Evolutionary conservation across 1,140 invertebrate species (phyloP).

Genomic region (Physella acuta): DNA sequence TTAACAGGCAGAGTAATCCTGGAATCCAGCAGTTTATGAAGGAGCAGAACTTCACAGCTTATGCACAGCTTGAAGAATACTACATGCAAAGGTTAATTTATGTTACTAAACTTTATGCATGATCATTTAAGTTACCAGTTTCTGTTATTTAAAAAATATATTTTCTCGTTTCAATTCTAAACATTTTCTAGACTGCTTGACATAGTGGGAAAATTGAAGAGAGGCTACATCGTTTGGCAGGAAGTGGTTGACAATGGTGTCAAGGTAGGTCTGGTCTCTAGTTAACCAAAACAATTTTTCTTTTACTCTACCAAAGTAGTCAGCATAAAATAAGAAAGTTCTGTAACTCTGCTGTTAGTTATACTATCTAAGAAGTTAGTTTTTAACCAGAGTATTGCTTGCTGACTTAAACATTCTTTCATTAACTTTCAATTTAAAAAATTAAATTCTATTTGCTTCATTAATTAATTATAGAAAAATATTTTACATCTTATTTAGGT

Average conservation of each 20-base stretch:
- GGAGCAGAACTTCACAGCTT: conserved; percentile 59
- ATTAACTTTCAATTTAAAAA: no score
- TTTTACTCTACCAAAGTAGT: conserved; percentile 7
- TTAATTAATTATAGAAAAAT: no score
- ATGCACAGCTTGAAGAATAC: conserved; percentile 68
- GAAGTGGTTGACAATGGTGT: conserved; percentile 85
- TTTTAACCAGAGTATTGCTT: not conserved
- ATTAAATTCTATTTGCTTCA: no score
- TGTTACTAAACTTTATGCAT: not conserved
- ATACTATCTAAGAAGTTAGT: not conserved
- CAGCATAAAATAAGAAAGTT: not conserved
- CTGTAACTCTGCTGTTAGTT: not conserved
- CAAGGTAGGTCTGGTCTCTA: conserved; percentile 43
- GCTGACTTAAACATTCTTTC: not conserved
- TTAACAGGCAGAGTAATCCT: conserved; percentile 78
- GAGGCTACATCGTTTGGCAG: conserved; percentile 82
- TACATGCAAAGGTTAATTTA: conserved; percentile 68
- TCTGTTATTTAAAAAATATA: not conserved
- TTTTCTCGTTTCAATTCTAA: not conserved
- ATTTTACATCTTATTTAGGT: conserved; percentile 36
- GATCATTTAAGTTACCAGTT: not conserved
- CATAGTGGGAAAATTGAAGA: conserved; percentile 54
- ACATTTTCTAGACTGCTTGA: conserved; percentile 56
- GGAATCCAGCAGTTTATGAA: conserved; percentile 75
- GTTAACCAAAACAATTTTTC: not conserved